Percentiles rank a stretch among this genome's conserved stretches.
Evolutionary conservation across 2,797 vertebrate species (phyloP).

Genomic region (Spinus olivaceus): DNA sequence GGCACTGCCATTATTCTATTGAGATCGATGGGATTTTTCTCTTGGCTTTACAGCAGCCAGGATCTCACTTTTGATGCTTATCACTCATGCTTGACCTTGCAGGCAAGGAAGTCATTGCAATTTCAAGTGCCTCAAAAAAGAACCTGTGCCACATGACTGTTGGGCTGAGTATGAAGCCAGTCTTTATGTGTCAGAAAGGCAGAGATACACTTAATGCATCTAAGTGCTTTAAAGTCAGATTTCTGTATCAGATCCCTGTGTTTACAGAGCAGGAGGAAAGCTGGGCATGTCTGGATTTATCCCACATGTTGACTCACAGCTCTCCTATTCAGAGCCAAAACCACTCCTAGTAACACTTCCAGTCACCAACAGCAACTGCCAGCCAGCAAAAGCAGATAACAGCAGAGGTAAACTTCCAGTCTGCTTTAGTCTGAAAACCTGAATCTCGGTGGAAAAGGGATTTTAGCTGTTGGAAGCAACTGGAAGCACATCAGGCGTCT

Average conservation of each 20-base stretch:
- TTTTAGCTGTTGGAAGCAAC: not conserved
- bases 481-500: not conserved
- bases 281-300: constrained; percentile 50
- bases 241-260: constrained; percentile 1
- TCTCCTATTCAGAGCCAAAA: constrained; percentile 14
- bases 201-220: not conserved
- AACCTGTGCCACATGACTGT: not conserved
- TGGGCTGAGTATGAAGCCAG: not conserved
- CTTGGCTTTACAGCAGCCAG: not conserved
- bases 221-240: constrained; percentile 16
- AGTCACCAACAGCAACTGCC: not conserved
- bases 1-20: not conserved
- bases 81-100: not conserved
- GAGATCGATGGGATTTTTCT: not conserved
- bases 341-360: constrained; percentile 44
- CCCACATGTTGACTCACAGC: constrained; percentile 16
- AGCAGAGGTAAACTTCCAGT: not conserved
- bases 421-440: not conserved
- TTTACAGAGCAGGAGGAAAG: constrained; percentile 31
- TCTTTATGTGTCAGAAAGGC: constrained; percentile 5
- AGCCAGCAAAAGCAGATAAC: not conserved
- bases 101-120: not conserved
- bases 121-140: not conserved
- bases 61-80: not conserved
- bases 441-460: not conserved